Percentiles rank a stretch among this genome's conserved stretches.
phyloP scores from a whole-genome alignment of 92 coral and sea anemone genomes.

The Parazoanthus darwini region DNA sequence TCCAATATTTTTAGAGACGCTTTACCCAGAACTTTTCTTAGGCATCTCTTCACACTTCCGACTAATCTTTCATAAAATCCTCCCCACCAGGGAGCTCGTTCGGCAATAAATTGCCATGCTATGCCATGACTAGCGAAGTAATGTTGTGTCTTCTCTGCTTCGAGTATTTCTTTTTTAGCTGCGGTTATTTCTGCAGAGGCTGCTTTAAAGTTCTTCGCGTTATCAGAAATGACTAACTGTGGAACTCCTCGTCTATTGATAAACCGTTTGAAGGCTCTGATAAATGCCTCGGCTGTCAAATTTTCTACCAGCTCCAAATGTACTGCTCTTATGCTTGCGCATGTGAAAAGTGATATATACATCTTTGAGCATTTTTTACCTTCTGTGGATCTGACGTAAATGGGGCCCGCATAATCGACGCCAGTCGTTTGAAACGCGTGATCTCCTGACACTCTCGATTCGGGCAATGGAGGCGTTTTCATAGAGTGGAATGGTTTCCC shows the following conservation, averaged over 20 bases:
- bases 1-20: constrained; percentile 11
- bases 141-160: constrained; percentile 41
- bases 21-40: constrained; percentile 32
- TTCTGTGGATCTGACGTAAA: too few relatives aligned
- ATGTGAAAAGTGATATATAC: too few relatives aligned
- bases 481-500: too few relatives aligned
- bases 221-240: constrained; percentile 46
- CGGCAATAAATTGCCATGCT: constrained; percentile 33
- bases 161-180: constrained; percentile 28
- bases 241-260: constrained; percentile 49
- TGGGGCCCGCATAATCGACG: too few relatives aligned
- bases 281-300: constrained; percentile 42
- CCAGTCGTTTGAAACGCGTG: too few relatives aligned
- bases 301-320: constrained; percentile 49
- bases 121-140: constrained; percentile 23
- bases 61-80: too few relatives aligned
- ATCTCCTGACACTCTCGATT: too few relatives aligned
- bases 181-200: constrained; percentile 35
- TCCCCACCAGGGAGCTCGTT: constrained; percentile 47
- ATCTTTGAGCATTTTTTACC: too few relatives aligned
- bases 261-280: constrained; percentile 48
- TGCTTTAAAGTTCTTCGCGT: constrained; percentile 46
- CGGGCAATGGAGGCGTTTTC: too few relatives aligned
- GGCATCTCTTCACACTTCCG: constrained; percentile 11
- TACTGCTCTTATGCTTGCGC: constrained; percentile 28